Evolutionary conservation across 2,113 vertebrate genomes (phyloP), one percentile per base, ranked within the genome.

Genomic region (Redunca redunca): DNA sequence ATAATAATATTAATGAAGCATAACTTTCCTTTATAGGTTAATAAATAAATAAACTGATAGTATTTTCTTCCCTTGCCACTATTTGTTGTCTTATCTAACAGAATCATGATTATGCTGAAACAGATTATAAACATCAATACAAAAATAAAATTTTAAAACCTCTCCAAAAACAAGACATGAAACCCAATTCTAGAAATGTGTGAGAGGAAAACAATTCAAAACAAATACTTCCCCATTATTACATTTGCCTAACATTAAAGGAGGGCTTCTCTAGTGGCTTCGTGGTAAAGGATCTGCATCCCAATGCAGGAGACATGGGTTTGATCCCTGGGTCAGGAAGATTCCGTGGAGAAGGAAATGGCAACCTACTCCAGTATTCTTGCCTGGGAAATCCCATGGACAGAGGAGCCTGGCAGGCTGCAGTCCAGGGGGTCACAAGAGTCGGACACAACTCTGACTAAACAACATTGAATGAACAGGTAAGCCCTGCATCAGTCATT

Each of bases 91-190:
- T 88, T 5, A 85, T 74, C 48, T 88, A 93, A 93, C 2, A 90
- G 40, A 67, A 78, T 40, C 15, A 4, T 77, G 11, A 91, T 50
- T 30, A 91, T 58, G 36, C 23, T 74, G 67, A 67, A 11, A 93
- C 0, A 58, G 52, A 55, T 62, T 90, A 92, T 86, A 60, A 80
- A 55, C 33, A 90, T 55, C 28, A 78, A 78, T 40, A 94, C n/a
- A 25, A 93, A 97, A 97, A 90, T 74, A 26, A 96, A 78, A 96
- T 33, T 89, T 94, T 84, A 88, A 97, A 92, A 87, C 12, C 30
- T 97, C 12, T 84, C 50, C 52, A 55, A 92, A 87, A 82, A 60
- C 15, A 81, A 28, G 43, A n/a, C 30, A 88, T 50, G 43, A 95
- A 88, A 46, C 25, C 53, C 26, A 46, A 81, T 43, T 78, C 30